Evolutionary conservation across 2,113 vertebrate genomes (phyloP), one percentile per base, ranked within the genome.

Genomic region (Etheostoma spectabile): DNA sequence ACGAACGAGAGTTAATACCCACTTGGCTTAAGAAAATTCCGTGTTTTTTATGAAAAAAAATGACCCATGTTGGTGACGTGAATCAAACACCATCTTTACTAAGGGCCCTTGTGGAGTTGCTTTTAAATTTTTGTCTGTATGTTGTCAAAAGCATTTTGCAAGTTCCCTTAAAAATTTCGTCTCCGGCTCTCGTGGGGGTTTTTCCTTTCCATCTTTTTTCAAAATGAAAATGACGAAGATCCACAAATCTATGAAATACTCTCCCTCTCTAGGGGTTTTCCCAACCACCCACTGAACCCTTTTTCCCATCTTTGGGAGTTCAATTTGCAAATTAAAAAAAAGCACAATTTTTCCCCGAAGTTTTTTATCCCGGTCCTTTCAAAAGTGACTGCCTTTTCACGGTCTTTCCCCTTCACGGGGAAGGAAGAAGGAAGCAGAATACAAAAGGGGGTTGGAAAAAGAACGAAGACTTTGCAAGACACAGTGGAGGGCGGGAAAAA

Each of bases 391-490:
- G 70, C 49, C 55, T 67, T 67, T 83, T 79, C 82, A 87, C 68
- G 57, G 79, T 90, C 84, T 77, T 80, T 82, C 82, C 61, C 57
- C 71, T 63, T 84, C 84, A 65, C 46, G 5, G 13, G 48, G 24
- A 51, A 30, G 22, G 48, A 35, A 64, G 57, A 72, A 11, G 3
- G 1, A 27, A 24, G 38, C 0, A 30, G 51, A 42, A 60, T 56
- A 83, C 45, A 45, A 66, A 55, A 51, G 60, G 68, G 51, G 51
- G n/a, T n/a, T 0, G 1, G 53, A 33, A 46, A 49, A 48, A 65
- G 33, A 60, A 13, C 18, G 79, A 59, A 69, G 74, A 82, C 46
- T 71, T 77, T 77, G 70, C 6, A 15, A 30, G 15, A 61, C 53
- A 74, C 21, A 64, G 80, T 1, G 15, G 52, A 64, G 57, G 35